Base-by-base conservation (phyloP, 35 echinoderm and acorn worm species). In the Lytechinus variegatus region DNA sequence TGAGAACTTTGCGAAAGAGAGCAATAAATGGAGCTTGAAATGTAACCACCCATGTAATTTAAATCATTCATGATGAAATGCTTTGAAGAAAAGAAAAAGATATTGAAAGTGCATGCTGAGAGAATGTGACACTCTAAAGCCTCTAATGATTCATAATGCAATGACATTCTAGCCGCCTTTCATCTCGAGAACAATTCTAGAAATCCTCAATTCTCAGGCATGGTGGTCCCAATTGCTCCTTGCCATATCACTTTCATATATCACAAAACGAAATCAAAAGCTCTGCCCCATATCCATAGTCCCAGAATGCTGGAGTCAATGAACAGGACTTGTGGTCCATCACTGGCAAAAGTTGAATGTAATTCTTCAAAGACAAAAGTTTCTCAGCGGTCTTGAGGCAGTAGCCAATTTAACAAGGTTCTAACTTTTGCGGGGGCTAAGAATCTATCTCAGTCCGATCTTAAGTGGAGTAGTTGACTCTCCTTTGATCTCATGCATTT, bases 141-240 rank as follows among this genome's bases (percentile, higher is more conserved):
- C 6, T 44, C 0, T 16, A 79, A 79, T 79, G 66, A 79, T 79
- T 79, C 66, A 79, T 79, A 79, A 79, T 44, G 16, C 66, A 24
- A 14, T 79, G 66, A 79, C 66, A 79, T 79, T 79, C 66, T 19
- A 79, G 66, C 66, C 66, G 16, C 66, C 66, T 24, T 24, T 79
- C 66, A 79, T 79, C 66, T 79, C 66, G 66, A 79, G 66, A 79
- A 79, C 66, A 79, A 79, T 79, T 79, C 66, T 79, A 79, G n/a
- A 79, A 58, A 16, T 79, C 66, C n/a, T 79, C n/a, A 16, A 79
- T 24, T 79, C 66, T 21, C 0, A n/a, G 66, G 66, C 33, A 44
- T 44, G 33, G 33, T 44, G 33, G 33, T 24, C 66, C 66, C 66
- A 79, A 79, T 79, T 79, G 16, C 66, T 79, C n/a, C 66, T 24